These are phyloP conservation scores for Petrocephalus microphthalmus DNA, from an alignment of 2,113 vertebrate genomes.

Conservation along the genomic window DNA sequence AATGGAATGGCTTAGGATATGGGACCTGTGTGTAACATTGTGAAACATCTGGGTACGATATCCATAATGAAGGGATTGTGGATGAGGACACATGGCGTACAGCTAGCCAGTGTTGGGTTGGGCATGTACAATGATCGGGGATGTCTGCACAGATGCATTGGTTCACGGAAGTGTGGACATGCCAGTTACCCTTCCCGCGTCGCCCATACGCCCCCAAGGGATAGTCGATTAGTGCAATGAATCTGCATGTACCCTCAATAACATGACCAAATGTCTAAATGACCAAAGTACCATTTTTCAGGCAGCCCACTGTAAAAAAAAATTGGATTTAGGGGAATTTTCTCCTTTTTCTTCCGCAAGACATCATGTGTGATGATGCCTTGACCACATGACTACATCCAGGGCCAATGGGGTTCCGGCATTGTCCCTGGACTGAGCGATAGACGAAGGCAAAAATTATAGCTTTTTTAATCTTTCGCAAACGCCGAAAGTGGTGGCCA, in stretches of 20 bases:
- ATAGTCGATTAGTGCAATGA: slow-evolving; percentile 50
- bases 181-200: slow-evolving; percentile 21
- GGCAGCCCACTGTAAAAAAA: slow-evolving; percentile 46
- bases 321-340: slow-evolving; percentile 56
- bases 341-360: slow-evolving; percentile 28
- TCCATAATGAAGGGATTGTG: neutral
- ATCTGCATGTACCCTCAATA: slow-evolving; percentile 36
- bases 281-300: slow-evolving; percentile 47
- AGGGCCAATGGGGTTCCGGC: slow-evolving; percentile 67
- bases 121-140: neutral
- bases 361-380: slow-evolving; percentile 63
- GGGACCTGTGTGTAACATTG: neutral
- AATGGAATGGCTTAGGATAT: too few relatives aligned
- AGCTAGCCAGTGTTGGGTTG: neutral
- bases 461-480: slow-evolving; percentile 63
- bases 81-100: neutral
- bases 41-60: neutral
- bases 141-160: slow-evolving; percentile 30
- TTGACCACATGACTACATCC: slow-evolving; percentile 44
- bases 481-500: slow-evolving; percentile 59
- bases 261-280: slow-evolving; percentile 44
- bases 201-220: slow-evolving; percentile 47
- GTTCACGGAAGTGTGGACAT: slow-evolving; percentile 27
- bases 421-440: slow-evolving; percentile 43
- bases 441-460: slow-evolving; percentile 53